Evolutionary conservation across 1,140 invertebrate species (phyloP), one percentile per base, ranked within the genome.

Genomic region (Lysiphlebus fabarum): DNA sequence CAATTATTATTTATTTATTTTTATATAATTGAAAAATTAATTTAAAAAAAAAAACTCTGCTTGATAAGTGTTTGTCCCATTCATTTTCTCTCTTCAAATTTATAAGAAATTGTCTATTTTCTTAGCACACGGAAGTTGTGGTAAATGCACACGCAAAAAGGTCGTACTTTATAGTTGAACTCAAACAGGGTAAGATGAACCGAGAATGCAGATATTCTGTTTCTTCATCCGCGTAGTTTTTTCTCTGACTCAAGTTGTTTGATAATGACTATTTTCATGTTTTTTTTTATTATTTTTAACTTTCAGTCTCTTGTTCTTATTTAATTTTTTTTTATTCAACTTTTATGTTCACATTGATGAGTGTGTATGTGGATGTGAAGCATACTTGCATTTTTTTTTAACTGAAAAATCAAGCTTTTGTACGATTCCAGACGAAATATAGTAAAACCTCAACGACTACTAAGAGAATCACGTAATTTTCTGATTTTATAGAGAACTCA

Each of bases 391-490:
- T 26, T 26, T 4, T 2, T 26, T 26, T 26, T 26, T 26, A 26
- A 26, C 17, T 26, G 17, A 26, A 1, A 26, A 26, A 26, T 26
- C 17, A 26, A 26, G 17, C 17, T 26, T n/a, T 26, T 26, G 17
- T 4, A 26, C 17, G 4, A 26, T 26, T 4, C 17, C 4, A 26
- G 17, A 26, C 17, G 17, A 26, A n/a, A n/a, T n/a, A n/a, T 26
- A 26, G 17, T 26, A 26, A 26, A 26, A 26, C 17, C 17, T 26
- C 17, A n/a, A n/a, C 2, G 49, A 51, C 49, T 57, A 57, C 45
- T 36, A 57, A 57, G 34, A 38, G 44, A 57, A 44, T 57, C 55
- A 57, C 55, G 55, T 57, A 57, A 57, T 57, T 26, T 57, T 37
- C 45, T 44, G 44, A 4, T 38, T 40, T 57, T 49, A 45, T 14